These are phyloP conservation scores for Noctua fimbriata DNA, from an alignment of 2,888 invertebrate genomes.

Conservation along the genomic window DNA sequence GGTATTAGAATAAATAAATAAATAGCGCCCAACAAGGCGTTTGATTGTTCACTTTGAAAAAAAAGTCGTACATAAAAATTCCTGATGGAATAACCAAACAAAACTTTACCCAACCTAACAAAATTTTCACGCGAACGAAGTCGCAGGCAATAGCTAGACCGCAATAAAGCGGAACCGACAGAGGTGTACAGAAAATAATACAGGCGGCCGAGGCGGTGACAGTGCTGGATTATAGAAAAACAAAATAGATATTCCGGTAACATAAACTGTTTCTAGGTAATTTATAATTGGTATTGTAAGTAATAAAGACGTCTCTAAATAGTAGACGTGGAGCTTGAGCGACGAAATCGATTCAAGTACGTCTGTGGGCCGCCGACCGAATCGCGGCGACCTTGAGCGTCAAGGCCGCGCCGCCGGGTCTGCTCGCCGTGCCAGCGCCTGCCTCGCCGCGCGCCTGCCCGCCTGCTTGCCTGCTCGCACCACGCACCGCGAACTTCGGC, in stretches of 20 bases:
- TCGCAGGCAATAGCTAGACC: too few species aligned
- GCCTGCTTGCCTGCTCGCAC: background rate
- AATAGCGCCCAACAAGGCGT: too few species aligned
- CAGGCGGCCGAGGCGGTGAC: background rate
- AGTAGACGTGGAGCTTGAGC: background rate
- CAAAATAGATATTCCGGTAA: background rate
- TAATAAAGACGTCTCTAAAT: background rate
- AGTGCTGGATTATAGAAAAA: background rate
- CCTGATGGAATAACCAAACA: too few species aligned
- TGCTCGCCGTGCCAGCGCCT: background rate
- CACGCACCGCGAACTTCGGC: background rate
- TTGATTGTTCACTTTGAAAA: too few species aligned
- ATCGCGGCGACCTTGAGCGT: conserved; percentile 49
- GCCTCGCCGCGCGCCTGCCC: background rate
- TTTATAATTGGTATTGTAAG: background rate
- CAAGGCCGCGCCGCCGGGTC: conserved; percentile 41
- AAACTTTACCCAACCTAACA: too few species aligned
- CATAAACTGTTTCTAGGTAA: background rate
- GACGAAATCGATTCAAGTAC: conserved; percentile 44
- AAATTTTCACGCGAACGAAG: too few species aligned
- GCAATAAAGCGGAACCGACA: background rate
- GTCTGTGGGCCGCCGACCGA: conserved; percentile 30
- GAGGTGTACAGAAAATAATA: too few species aligned
- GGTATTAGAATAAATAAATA: too few species aligned
- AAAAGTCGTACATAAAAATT: too few species aligned